Evolutionary conservation across 2,888 invertebrate species (phyloP).

Genomic region (Pasiphila rectangulata): DNA sequence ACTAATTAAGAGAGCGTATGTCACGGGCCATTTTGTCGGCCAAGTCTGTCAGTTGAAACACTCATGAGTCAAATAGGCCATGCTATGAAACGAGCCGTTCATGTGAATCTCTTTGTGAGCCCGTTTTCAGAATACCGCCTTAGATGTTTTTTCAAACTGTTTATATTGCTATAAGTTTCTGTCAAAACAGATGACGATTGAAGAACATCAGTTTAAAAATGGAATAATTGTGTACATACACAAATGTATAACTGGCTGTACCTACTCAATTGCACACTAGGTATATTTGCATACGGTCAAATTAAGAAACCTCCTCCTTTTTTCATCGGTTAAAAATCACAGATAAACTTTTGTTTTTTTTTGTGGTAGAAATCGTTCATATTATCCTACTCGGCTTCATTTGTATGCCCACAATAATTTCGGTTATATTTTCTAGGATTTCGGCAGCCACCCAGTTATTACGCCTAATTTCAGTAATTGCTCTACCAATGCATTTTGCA

Average conservation of each 20-base stretch:
- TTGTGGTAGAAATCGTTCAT: neutral
- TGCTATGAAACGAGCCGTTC: constrained; percentile 63
- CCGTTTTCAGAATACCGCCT: constrained; percentile 56
- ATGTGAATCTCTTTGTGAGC: constrained; percentile 48
- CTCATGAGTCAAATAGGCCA: constrained; percentile 54
- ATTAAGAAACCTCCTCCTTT: too few species aligned
- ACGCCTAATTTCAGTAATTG: constrained; percentile 45
- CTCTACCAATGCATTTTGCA: constrained; percentile 31
- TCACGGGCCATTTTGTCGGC: constrained; percentile 61
- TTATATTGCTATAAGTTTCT: constrained; percentile 27
- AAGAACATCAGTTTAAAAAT: constrained; percentile 9
- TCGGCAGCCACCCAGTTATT: constrained; percentile 41
- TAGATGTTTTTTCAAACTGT: constrained; percentile 31
- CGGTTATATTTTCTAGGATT: constrained; percentile 25
- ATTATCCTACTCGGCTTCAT: neutral
- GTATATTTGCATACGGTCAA: too few species aligned
- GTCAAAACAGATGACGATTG: constrained; percentile 32
- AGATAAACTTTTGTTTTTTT: constrained; percentile 1
- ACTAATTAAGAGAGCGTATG: constrained; percentile 70
- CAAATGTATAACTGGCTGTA: too few species aligned
- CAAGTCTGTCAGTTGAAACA: constrained; percentile 45
- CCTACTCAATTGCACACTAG: too few species aligned
- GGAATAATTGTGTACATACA: too few species aligned
- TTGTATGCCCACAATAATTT: constrained; percentile 6
- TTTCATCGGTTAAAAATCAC: neutral